Percentiles rank a stretch among this genome's conserved stretches.
These are phyloP conservation scores for Scaptomyza tumidula DNA, from an alignment of 2,888 invertebrate genomes.

Conservation along the genomic window DNA sequence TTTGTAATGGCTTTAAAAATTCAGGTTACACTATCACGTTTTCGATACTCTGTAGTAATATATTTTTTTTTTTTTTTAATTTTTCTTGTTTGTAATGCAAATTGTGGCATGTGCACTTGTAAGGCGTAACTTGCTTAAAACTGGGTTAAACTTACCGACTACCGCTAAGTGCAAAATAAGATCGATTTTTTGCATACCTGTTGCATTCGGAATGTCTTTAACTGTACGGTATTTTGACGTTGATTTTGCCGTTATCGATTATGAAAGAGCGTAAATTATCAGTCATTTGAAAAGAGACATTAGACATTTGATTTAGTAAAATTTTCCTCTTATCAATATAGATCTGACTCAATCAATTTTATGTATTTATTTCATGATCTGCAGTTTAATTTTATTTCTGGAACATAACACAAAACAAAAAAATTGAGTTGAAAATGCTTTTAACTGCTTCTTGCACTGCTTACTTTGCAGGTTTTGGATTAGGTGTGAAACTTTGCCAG, in stretches of 20 bases:
- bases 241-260: conserved; percentile 16
- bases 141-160: conserved; percentile 62
- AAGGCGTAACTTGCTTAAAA: conserved; percentile 67
- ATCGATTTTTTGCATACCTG: conserved; percentile 39
- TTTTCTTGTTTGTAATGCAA: conserved; percentile 15
- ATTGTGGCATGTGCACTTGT: conserved; percentile 53
- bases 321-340: neutral
- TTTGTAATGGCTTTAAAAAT: conserved; percentile 35
- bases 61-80: conserved; percentile 14
- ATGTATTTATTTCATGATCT: too few relatives aligned
- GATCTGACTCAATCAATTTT: neutral
- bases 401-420: too few relatives aligned
- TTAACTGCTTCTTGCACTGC: neutral
- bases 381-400: too few relatives aligned
- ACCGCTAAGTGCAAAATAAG: conserved; percentile 37
- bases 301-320: neutral
- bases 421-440: too few relatives aligned
- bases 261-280: conserved; percentile 17
- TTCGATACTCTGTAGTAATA: conserved; percentile 32
- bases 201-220: conserved; percentile 10
- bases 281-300: neutral
- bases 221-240: neutral
- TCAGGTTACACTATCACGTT: conserved; percentile 63
- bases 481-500: neutral
- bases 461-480: neutral